These are phyloP conservation scores for Fratercula arctica DNA, from an alignment of 2,797 vertebrate genomes.

Conservation along the genomic window DNA sequence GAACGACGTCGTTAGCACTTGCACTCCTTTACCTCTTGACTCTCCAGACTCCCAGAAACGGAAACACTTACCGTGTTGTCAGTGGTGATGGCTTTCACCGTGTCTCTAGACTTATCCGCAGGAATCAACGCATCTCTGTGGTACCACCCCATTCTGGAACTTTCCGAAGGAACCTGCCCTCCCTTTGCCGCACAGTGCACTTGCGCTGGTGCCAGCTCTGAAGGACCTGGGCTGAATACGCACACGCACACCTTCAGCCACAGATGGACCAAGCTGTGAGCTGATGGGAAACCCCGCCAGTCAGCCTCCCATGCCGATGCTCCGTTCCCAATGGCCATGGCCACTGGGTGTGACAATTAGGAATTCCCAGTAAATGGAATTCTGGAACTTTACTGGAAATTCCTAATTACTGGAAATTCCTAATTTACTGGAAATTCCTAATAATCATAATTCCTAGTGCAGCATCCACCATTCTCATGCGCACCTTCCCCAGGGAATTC, in stretches of 20 bases:
- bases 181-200: not conserved
- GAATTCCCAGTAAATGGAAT: not conserved
- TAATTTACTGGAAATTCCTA: not conserved
- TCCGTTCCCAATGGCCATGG: not conserved
- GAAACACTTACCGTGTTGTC: not conserved
- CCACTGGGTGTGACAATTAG: not conserved
- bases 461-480: not conserved
- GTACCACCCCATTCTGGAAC: not conserved
- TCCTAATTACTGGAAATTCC: not conserved
- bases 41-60: not conserved
- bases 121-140: not conserved
- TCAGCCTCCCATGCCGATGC: not conserved
- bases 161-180: not conserved
- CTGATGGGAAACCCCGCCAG: not conserved
- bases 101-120: not conserved
- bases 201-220: not conserved
- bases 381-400: not conserved
- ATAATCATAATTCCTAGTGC: not conserved
- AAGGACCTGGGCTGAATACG: not conserved
- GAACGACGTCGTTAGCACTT: not conserved
- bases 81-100: not conserved
- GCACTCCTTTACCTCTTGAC: not conserved
- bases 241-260: not conserved
- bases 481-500: too few species aligned
- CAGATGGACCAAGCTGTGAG: rapidly evolving